phyloP scores from a whole-genome alignment of 1,140 invertebrate genomes.

The Pseudomyrmex flavicornis region DNA sequence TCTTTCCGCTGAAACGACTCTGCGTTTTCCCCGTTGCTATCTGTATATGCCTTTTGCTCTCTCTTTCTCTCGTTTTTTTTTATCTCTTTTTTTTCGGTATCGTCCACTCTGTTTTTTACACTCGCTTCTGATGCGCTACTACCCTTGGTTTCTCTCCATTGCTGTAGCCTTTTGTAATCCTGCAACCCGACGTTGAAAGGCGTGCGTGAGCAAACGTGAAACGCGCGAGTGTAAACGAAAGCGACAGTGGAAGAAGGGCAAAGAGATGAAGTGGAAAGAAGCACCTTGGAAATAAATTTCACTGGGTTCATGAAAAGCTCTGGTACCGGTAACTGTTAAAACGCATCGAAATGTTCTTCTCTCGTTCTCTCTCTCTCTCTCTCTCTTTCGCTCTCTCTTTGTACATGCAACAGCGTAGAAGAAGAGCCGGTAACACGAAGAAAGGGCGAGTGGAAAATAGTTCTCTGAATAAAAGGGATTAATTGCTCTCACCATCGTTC shows the following conservation, averaged over 20 bases:
- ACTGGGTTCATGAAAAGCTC: slow-evolving; percentile 47
- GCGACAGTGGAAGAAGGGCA: slow-evolving; percentile 28
- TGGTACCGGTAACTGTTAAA: slow-evolving; percentile 49
- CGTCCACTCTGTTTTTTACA: slow-evolving; percentile 45
- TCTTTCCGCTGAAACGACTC: slow-evolving; percentile 32
- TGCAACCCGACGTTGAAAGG: slow-evolving; percentile 19
- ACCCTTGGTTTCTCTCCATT: slow-evolving; percentile 6
- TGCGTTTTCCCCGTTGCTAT: background rate
- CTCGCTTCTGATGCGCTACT: slow-evolving; percentile 46
- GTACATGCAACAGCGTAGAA: background rate
- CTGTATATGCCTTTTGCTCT: background rate
- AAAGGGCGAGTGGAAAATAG: background rate
- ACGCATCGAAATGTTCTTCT: slow-evolving; percentile 22
- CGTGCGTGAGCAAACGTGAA: slow-evolving; percentile 6
- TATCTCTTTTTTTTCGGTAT: slow-evolving; percentile 15
- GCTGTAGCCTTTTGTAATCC: slow-evolving; percentile 14
- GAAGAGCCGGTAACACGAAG: background rate
- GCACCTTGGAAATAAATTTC: slow-evolving; percentile 61
- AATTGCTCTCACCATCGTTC: slow-evolving; percentile 41
- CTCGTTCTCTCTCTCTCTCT: slow-evolving; percentile 21
- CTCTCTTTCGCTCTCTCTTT: background rate
- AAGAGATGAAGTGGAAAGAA: slow-evolving; percentile 29
- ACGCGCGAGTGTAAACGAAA: slow-evolving; percentile 29
- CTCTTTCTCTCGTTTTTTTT: slow-evolving; percentile 1
- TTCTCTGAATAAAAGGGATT: slow-evolving; percentile 67